phyloP scores from a whole-genome alignment of 2,888 invertebrate genomes.

The Rotaria socialis region DNA sequence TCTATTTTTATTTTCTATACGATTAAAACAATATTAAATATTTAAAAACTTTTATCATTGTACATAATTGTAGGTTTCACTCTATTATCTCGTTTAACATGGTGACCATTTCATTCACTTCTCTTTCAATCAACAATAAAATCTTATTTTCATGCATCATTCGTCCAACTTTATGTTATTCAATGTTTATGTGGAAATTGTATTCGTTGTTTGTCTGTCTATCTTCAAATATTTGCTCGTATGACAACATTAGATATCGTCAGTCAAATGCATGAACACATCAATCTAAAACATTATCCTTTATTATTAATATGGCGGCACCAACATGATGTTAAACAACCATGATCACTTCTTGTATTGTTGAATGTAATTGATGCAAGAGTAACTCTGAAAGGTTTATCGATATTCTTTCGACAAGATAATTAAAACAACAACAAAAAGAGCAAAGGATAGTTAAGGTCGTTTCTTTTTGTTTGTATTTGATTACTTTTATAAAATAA shows the following conservation, averaged over 20 bases:
- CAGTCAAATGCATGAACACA: background rate
- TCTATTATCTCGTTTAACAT: background rate
- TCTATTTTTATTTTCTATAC: too few species aligned
- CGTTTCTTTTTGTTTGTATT: background rate
- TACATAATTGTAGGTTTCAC: background rate
- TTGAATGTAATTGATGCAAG: background rate
- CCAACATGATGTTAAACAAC: background rate
- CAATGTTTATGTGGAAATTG: background rate
- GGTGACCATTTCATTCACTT: background rate
- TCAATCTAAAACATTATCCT: background rate
- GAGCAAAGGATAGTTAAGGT: background rate
- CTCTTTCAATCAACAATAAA: background rate
- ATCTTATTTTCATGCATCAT: background rate
- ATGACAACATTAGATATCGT: background rate
- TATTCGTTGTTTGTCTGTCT: background rate
- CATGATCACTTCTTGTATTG: background rate
- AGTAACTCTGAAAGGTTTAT: background rate
- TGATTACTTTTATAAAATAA: slow-evolving; percentile 18
- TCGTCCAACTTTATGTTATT: background rate
- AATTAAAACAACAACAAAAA: background rate
- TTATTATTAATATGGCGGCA: background rate
- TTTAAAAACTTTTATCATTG: too few species aligned
- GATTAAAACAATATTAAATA: too few species aligned
- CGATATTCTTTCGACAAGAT: background rate
- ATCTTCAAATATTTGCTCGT: slow-evolving; percentile 15